Evolutionary conservation across 2,797 vertebrate genomes (phyloP).

Genomic region (Cyprinella venusta): DNA sequence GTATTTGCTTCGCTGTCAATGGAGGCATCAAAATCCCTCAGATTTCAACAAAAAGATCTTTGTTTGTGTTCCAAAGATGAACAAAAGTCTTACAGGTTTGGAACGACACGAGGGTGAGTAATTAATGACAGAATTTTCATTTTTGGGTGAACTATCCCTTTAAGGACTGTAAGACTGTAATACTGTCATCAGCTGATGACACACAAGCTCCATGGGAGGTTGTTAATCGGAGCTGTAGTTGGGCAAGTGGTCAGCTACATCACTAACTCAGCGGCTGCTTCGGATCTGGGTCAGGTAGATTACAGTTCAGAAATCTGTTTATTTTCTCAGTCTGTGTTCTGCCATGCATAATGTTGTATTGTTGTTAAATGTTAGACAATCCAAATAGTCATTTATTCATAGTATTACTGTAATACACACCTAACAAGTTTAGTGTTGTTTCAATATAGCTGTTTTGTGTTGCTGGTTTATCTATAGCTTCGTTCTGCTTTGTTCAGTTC

Average conservation of each 20-base stretch:
- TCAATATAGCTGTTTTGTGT: neutral
- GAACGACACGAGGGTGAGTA: no score
- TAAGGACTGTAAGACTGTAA: conserved; percentile 25
- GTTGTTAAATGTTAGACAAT: neutral
- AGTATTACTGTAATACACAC: neutral
- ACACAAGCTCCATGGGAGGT: conserved; percentile 9
- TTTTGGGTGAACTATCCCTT: neutral
- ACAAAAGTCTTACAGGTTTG: no score
- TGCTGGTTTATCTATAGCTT: neutral
- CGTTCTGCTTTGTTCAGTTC: neutral
- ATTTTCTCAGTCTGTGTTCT: conserved; percentile 32
- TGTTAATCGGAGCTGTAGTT: conserved; percentile 21
- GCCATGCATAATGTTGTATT: neutral
- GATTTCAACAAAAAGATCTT: no score
- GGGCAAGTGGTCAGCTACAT: conserved; percentile 1
- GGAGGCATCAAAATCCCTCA: no score
- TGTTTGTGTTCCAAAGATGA: no score
- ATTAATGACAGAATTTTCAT: no score
- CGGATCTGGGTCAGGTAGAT: conserved; percentile 66
- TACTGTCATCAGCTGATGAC: conserved; percentile 21
- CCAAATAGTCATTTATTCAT: neutral
- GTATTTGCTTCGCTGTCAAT: no score
- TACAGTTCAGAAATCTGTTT: conserved; percentile 64
- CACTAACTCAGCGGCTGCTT: conserved; percentile 16
- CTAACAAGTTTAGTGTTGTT: neutral